These are phyloP conservation scores for Trialeurodes vaporariorum DNA, from an alignment of 1,140 invertebrate genomes.

Conservation along the genomic window DNA sequence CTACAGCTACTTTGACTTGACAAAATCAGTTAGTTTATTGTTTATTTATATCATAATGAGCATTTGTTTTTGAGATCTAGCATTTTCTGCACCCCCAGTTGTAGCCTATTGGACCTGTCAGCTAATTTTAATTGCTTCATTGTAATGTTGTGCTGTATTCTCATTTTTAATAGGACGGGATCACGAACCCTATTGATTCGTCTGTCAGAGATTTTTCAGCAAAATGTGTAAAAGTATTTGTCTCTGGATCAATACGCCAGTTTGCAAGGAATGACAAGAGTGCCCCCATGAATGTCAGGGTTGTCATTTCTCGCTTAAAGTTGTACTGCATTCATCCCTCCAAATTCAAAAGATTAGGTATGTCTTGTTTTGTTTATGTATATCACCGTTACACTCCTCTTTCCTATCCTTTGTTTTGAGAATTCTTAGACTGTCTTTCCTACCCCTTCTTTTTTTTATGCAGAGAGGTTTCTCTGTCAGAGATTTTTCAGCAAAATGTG, in stretches of 20 bases:
- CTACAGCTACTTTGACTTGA: too few species aligned
- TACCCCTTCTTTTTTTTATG: not conserved
- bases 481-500: not conserved
- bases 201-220: not conserved
- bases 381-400: too few species aligned
- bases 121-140: too few species aligned
- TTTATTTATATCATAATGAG: too few species aligned
- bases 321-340: not conserved
- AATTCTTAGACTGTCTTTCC: not conserved
- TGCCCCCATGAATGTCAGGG: not conserved
- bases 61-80: too few species aligned
- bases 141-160: too few species aligned
- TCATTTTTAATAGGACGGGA: not conserved
- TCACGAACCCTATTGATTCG: not conserved
- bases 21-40: too few species aligned
- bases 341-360: not conserved
- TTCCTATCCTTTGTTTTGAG: not conserved
- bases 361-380: not conserved
- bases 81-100: too few species aligned
- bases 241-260: not conserved
- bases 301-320: not conserved
- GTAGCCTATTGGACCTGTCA: too few species aligned
- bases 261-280: not conserved
- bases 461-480: not conserved
- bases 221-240: not conserved